Evolutionary conservation across 2,113 vertebrate species (phyloP), one percentile per base, ranked within the genome.

Genomic region (Stigmatopora argus): DNA sequence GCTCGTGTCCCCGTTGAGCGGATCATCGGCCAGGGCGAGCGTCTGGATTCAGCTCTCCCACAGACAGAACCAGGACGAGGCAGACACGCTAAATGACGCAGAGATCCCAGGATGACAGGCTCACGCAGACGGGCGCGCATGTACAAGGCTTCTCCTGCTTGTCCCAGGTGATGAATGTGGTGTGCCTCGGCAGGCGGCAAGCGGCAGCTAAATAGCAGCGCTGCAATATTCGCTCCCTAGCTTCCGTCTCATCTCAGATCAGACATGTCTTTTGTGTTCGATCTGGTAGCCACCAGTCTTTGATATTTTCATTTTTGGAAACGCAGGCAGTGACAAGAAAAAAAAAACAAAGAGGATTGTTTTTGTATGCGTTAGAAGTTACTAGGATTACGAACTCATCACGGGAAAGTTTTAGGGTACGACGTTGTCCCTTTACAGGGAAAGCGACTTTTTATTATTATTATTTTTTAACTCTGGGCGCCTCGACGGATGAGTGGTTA

Each of bases 21-120:
- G 79, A 87, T 78, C 90, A 92, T 90, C 83, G 82, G 88, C 78
- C 80, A 75, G 72, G 80, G 69, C 75, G 12, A 69, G 60, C 67
- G 86, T 79, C 79, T 82, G 82, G 75, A 78, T 85, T 77, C 84
- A 74, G 78, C 78, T 82, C 72, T 62, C 56, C 71, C 71, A 62
- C 78, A 66, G 64, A 72, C 51, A 58, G 7, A 18, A 59, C 71
- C 77, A 57, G 52, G 45, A 55, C 34, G 45, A 9, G 71, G 55
- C 41, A 55, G 66, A 38, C 35, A 47, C 65, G 69, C 49, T 35
- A 68, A 62, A 44, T 69, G 78, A 71, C 59, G 76, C 56, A 61
- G 44, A 70, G 62, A 74, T 59, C 65, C 73, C 72, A 13, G 67
- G 70, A 38, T 52, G 51, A 67, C 70, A 66, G 12, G 38, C 72